Evolutionary conservation across 2,113 vertebrate genomes (phyloP).

Genomic region (Colius striatus): DNA sequence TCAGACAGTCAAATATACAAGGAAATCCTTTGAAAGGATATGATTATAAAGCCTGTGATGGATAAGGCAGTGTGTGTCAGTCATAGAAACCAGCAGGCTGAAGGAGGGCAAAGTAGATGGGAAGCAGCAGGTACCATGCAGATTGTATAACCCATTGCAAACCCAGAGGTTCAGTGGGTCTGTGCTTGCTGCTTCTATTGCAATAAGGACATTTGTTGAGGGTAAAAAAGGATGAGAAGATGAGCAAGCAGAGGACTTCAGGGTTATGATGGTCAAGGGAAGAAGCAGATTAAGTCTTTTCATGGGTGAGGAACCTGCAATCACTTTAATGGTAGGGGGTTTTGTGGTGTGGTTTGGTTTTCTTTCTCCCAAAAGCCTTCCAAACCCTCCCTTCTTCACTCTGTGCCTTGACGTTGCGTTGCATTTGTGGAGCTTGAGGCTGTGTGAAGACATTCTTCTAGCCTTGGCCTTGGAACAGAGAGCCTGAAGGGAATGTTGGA

Average conservation of each 20-base stretch:
- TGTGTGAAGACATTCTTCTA: neutral
- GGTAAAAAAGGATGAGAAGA: neutral
- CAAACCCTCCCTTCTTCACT: neutral
- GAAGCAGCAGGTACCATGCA: neutral
- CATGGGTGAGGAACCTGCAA: neutral
- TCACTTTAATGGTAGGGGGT: neutral
- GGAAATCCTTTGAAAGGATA: neutral
- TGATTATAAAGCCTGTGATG: neutral
- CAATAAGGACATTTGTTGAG: neutral
- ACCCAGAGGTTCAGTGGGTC: neutral
- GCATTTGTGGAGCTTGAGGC: neutral
- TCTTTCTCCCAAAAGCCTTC: too few relatives aligned
- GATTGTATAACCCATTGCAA: neutral
- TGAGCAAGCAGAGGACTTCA: neutral
- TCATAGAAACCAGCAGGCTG: neutral
- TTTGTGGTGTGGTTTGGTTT: neutral
- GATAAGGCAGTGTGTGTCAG: neutral
- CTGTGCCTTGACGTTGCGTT: neutral
- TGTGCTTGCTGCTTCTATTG: neutral
- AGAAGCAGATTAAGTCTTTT: neutral
- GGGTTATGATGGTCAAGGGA: neutral
- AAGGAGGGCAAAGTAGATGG: neutral
- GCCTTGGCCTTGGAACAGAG: neutral
- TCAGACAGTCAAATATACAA: neutral
- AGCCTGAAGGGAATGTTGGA: neutral